These are phyloP conservation scores for Nibea albiflora DNA, from an alignment of 2,113 vertebrate genomes.

Conservation along the genomic window DNA sequence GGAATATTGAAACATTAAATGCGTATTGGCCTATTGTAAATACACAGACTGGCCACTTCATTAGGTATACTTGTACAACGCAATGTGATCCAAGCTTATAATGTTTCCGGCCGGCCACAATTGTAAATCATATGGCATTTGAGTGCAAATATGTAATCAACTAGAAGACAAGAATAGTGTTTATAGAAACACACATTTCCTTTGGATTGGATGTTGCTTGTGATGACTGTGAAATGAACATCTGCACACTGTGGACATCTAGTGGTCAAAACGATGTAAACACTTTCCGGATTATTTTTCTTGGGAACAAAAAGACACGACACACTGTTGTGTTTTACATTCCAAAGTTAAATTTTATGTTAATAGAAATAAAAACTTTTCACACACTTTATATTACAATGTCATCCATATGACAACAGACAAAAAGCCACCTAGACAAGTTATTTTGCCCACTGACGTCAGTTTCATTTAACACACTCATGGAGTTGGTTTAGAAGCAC, in stretches of 20 bases:
- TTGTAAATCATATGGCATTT: neutral
- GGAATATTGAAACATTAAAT: too few relatives aligned
- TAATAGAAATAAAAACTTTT: conserved; percentile 77
- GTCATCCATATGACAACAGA: conserved; percentile 69
- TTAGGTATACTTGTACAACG: too few relatives aligned
- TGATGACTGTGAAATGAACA: neutral
- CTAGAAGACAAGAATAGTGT: neutral
- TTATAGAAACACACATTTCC: neutral
- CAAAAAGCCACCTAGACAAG: conserved; percentile 53
- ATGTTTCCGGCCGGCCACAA: neutral
- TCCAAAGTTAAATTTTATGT: conserved; percentile 82
- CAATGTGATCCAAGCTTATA: too few relatives aligned
- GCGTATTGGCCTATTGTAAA: neutral
- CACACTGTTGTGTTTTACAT: conserved; percentile 67
- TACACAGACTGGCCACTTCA: too few relatives aligned
- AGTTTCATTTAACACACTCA: conserved; percentile 64
- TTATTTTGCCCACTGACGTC: conserved; percentile 47
- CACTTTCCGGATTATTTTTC: neutral
- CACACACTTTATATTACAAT: conserved; percentile 76
- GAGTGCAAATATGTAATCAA: neutral
- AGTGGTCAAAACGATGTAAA: conserved; percentile 60
- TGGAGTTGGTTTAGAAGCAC: conserved; percentile 71
- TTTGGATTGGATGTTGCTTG: neutral
- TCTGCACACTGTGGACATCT: conserved; percentile 57
- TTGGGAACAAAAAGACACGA: conserved; percentile 11